Conservation (phyloP, 2,113 vertebrate genomes). For the Sinocyclocheilus anophthalmus region DNA sequence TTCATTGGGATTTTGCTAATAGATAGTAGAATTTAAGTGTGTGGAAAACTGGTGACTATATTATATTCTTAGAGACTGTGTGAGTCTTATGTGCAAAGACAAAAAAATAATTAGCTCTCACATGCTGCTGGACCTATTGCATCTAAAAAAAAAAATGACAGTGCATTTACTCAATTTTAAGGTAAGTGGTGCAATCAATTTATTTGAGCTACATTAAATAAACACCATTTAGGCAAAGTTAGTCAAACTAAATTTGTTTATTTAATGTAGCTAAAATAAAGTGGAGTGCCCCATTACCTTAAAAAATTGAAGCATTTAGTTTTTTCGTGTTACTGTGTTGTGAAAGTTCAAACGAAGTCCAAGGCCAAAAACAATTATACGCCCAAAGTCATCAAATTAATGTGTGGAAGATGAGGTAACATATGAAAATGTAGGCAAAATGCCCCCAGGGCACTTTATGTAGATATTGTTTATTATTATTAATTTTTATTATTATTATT, state of each 20-base stretch:
- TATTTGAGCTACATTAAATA: no score
- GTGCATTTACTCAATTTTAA: no score
- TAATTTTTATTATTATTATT: no score
- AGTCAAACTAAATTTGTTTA: no score
- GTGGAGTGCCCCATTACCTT: no score
- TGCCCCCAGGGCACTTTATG: not conserved
- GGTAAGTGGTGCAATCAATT: no score
- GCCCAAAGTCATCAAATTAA: not conserved
- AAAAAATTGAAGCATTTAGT: no score
- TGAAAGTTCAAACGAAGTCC: not conserved
- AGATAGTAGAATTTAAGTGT: not conserved
- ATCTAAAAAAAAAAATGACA: no score
- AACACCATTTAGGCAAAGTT: no score
- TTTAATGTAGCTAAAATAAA: no score
- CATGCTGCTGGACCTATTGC: not conserved
- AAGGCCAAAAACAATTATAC: not conserved
- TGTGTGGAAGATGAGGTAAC: not conserved
- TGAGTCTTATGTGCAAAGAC: not conserved
- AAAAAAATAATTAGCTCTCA: constrained; percentile 8
- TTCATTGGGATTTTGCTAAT: not conserved
- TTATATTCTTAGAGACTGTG: not conserved
- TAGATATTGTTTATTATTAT: no score
- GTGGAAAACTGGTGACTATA: not conserved
- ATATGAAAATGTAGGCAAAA: not conserved
- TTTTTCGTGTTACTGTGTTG: not conserved